phyloP scores from a whole-genome alignment of 2,888 invertebrate species.

The Napeogenes inachia region DNA sequence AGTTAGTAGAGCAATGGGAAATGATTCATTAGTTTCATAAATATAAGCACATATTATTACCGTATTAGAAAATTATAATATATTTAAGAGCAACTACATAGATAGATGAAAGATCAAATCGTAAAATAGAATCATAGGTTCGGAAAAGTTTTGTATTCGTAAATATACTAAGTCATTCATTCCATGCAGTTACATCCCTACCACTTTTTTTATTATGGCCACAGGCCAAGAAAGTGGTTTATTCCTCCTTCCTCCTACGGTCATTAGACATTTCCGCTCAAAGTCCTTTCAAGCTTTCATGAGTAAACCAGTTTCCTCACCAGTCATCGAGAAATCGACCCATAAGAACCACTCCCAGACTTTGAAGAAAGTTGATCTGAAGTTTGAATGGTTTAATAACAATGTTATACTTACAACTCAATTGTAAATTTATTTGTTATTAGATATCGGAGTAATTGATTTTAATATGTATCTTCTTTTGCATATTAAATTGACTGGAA shows the following conservation, averaged over 20 bases:
- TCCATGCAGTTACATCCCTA: not conserved
- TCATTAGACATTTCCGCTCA: slow-evolving; percentile 54
- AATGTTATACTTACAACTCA: slow-evolving; percentile 22
- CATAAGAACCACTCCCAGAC: slow-evolving; percentile 39
- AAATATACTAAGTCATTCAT: not conserved
- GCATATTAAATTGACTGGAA: not conserved
- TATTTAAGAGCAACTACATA: too few species aligned
- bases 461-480: too few species aligned
- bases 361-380: slow-evolving; percentile 37
- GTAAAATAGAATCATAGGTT: too few species aligned
- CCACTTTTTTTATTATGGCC: slow-evolving; percentile 32
- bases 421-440: slow-evolving; percentile 13
- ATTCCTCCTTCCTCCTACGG: slow-evolving; percentile 41
- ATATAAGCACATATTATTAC: not conserved
- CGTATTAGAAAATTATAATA: too few species aligned
- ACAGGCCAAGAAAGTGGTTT: slow-evolving; percentile 59
- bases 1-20: not conserved
- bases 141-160: too few species aligned
- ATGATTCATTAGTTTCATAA: not conserved
- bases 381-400: slow-evolving; percentile 16
- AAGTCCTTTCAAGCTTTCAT: slow-evolving; percentile 48
- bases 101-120: too few species aligned
- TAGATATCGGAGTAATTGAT: not conserved
- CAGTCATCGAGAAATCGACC: slow-evolving; percentile 70
- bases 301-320: slow-evolving; percentile 54